Evolutionary conservation across 2,888 invertebrate genomes (phyloP), one percentile per base, ranked within the genome.

Genomic region (Rhaphigaster nebulosa): DNA sequence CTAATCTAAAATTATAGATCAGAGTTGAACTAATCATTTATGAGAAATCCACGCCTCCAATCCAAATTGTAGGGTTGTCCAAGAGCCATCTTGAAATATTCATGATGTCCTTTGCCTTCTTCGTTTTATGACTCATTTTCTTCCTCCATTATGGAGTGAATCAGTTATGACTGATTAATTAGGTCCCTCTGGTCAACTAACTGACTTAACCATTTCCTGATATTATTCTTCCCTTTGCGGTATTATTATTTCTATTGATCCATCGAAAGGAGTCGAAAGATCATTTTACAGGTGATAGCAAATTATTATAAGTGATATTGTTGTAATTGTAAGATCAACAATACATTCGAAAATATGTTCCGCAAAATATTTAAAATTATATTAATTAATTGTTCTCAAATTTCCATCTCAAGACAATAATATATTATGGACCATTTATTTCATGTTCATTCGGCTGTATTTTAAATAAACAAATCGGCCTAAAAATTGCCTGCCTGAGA

Each of bases 1-100:
- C 80, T n/a, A 84, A 38, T 84, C 18, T 29, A n/a, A 23, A 84
- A 84, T 84, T 84, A 45, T 84, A 84, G 80, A 84, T 45, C 41
- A 84, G 26, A 41, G 38, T 29, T 23, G 1, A 26, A 26, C 80
- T 84, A 45, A 84, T 84, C 13, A 84, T 84, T 84, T 2, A 84
- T 84, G 45, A 45, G 38, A 20, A 70, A 84, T 38, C 80, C 80
- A 84, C 80, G 38, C 80, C 80, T 45, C 80, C 80, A 84, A 45
- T 45, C 80, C 45, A 84, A 84, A 84, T 84, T 84, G 80, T 45
- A 45, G 80, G 80, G 41, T 26, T 34, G 26, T 45, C 26, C 41
- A 70, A 45, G 80, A 84, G 80, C 3, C 41, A 5, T 45, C 26
- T 1, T 84, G 23, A 23, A 45, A 26, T 84, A 84, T 84, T 84